phyloP scores from a whole-genome alignment of 2,113 vertebrate species.

The Acanthisitta chloris region DNA sequence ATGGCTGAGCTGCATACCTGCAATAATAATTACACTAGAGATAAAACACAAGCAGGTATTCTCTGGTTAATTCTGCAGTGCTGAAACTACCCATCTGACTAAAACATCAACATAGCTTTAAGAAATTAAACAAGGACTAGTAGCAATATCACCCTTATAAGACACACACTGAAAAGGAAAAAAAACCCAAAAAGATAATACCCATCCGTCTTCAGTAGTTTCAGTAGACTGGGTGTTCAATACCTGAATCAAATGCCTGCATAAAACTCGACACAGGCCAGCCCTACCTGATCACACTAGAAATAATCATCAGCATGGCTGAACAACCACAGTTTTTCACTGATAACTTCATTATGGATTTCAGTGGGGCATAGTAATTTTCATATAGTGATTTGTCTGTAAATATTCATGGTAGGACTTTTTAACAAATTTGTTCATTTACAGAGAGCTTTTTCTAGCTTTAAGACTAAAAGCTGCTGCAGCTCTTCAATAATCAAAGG shows the following conservation, averaged over 20 bases:
- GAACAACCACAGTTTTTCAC: background rate
- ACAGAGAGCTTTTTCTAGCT: background rate
- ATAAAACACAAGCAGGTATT: background rate
- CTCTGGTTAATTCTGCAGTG: background rate
- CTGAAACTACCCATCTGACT: background rate
- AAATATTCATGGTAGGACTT: background rate
- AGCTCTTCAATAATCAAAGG: background rate
- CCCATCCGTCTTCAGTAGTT: background rate
- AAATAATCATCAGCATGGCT: background rate
- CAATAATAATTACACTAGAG: background rate
- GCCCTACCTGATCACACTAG: background rate
- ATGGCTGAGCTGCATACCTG: background rate
- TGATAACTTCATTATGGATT: background rate
- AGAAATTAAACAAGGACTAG: background rate
- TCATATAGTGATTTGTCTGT: background rate
- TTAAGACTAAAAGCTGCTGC: background rate
- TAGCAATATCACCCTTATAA: background rate
- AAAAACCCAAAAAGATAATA: background rate
- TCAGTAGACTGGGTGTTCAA: background rate
- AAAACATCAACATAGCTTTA: background rate
- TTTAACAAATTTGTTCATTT: background rate
- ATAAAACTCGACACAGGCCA: background rate
- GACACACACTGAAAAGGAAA: background rate
- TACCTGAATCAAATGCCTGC: background rate
- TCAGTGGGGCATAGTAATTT: background rate